phyloP scores from a whole-genome alignment of 2,113 vertebrate genomes.

The Stegostoma tigrinum region DNA sequence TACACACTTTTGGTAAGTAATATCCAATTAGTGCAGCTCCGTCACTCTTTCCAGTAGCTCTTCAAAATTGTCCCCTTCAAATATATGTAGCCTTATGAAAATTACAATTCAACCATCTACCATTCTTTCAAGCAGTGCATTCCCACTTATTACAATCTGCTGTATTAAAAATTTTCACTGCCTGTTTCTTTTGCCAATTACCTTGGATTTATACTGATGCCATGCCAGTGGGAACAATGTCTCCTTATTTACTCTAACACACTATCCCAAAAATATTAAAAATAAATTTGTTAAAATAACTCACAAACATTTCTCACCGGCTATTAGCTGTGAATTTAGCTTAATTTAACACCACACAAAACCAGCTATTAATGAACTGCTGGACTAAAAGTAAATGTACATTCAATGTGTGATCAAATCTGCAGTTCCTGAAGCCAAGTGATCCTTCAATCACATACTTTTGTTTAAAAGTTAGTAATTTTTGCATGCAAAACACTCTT shows the following conservation, averaged over 20 bases:
- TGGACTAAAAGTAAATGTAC: not conserved
- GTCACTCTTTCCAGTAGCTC: not conserved
- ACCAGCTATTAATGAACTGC: not conserved
- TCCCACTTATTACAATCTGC: not conserved
- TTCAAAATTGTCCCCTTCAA: not conserved
- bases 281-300: not conserved
- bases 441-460: not conserved
- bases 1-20: not conserved
- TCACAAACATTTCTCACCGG: not conserved
- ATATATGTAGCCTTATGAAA: not conserved
- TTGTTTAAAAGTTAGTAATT: not conserved
- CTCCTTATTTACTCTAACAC: not conserved
- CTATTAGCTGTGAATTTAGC: not conserved
- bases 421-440: not conserved
- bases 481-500: not conserved
- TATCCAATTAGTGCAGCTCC: not conserved
- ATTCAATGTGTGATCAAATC: not conserved
- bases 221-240: not conserved
- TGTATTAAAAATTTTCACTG: not conserved
- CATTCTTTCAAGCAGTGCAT: not conserved
- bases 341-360: not conserved
- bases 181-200: not conserved
- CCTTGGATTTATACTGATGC: not conserved
- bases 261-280: not conserved
- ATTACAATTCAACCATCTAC: not conserved